A percentile compares a stretch with the other conserved stretches of the same genome.
Evolutionary conservation across 1,140 invertebrate genomes (phyloP).

Genomic region (Drosophila parabipectinata): DNA sequence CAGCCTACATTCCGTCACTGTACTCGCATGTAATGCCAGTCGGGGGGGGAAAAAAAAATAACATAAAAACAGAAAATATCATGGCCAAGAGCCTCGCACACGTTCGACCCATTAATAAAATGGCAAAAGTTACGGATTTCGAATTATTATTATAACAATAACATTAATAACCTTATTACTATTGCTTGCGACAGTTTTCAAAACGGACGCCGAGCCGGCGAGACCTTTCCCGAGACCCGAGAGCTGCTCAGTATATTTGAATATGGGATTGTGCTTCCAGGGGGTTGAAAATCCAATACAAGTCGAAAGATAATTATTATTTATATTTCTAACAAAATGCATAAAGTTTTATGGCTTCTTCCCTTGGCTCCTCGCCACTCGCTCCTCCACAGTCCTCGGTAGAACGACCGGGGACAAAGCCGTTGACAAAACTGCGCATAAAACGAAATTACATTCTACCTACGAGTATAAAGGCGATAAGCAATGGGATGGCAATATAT

Average conservation of each 20-base stretch:
- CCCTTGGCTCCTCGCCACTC: background rate
- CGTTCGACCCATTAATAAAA: constrained; percentile 83
- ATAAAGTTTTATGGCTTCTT: constrained; percentile 73
- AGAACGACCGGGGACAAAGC: constrained; percentile 51
- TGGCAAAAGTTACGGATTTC: constrained; percentile 80
- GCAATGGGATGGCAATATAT: constrained; percentile 36
- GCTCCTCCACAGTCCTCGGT: background rate
- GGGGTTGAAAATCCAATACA: constrained; percentile 56
- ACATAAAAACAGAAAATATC: constrained; percentile 9
- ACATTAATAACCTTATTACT: constrained; percentile 78
- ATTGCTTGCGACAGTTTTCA: constrained; percentile 47
- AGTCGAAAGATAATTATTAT: constrained; percentile 73
- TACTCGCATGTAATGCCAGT: constrained; percentile 31
- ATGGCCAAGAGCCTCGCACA: constrained; percentile 41
- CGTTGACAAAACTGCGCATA: constrained; percentile 77
- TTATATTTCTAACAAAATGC: constrained; percentile 81
- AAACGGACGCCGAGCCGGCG: constrained; percentile 39
- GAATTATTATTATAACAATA: constrained; percentile 81
- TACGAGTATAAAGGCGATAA: constrained; percentile 47
- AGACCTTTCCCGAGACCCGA: background rate
- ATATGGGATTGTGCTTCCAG: constrained; percentile 35
- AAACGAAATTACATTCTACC: constrained; percentile 75
- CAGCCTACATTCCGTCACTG: constrained; percentile 36
- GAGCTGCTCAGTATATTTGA: constrained; percentile 46
- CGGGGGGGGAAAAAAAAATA: background rate